Conservation (phyloP, 2,888 invertebrate species). For the Eristalis intricaria region DNA sequence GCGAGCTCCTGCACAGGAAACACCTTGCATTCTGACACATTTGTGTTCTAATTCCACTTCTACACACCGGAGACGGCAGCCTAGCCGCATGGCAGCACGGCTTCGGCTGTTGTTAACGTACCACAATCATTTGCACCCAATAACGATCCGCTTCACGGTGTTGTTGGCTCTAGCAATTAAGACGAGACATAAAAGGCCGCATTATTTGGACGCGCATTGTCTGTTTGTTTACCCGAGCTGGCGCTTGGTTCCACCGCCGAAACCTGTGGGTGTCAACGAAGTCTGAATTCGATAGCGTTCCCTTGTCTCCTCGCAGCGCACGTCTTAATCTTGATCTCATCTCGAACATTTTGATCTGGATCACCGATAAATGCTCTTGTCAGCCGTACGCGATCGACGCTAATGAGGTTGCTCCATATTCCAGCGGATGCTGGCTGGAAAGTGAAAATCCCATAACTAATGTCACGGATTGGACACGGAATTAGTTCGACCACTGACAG, state of each 20-base stretch:
- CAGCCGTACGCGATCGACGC: conserved; percentile 9
- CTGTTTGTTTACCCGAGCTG: conserved; percentile 50
- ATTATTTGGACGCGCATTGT: conserved; percentile 40
- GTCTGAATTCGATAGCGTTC: neutral
- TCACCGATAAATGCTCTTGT: conserved; percentile 25
- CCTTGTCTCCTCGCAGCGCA: neutral
- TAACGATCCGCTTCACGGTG: conserved; percentile 29
- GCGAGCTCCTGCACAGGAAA: conserved; percentile 2
- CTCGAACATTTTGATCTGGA: conserved; percentile 18
- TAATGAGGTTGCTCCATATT: conserved; percentile 52
- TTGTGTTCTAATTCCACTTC: conserved; percentile 29
- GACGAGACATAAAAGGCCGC: conserved; percentile 32
- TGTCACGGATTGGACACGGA: conserved; percentile 32
- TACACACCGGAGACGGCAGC: neutral
- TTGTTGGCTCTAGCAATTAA: conserved; percentile 51
- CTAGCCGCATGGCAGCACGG: neutral
- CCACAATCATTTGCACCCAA: conserved; percentile 59
- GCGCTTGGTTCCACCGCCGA: conserved; percentile 43
- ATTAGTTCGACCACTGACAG: conserved; percentile 14
- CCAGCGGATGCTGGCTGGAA: conserved; percentile 35
- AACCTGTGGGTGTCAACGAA: conserved; percentile 34
- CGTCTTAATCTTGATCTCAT: conserved; percentile 38
- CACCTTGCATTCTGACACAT: conserved; percentile 38
- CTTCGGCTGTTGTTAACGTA: conserved; percentile 41
- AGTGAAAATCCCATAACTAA: conserved; percentile 46